phyloP scores from a whole-genome alignment of 2,888 invertebrate species.

The Deilephila porcellus region DNA sequence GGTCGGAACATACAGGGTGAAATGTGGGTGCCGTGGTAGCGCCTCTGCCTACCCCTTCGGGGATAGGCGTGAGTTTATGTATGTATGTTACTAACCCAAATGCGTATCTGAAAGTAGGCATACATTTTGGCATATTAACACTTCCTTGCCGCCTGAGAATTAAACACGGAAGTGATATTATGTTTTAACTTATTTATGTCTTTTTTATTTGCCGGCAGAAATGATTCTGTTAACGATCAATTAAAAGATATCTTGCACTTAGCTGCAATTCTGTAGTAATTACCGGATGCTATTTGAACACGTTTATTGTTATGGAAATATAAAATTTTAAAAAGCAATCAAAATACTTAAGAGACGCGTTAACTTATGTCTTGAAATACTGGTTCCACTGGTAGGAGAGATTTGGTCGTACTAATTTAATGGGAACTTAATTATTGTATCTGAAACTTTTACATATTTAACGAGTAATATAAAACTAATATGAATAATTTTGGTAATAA shows the following conservation, averaged over 20 bases:
- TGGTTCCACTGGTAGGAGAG: no score
- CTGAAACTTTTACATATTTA: no score
- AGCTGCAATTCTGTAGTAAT: neutral
- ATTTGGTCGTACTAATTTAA: no score
- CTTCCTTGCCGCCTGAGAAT: neutral
- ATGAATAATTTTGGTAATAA: no score
- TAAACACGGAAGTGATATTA: conserved; percentile 9
- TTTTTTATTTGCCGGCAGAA: neutral
- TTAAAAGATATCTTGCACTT: neutral
- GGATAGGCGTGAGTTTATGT: no score
- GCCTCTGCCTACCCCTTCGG: no score
- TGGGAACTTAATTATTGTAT: no score
- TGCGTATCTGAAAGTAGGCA: neutral
- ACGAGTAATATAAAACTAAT: no score
- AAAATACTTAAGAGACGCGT: neutral
- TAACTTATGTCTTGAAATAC: neutral
- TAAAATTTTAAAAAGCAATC: neutral
- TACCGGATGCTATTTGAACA: neutral
- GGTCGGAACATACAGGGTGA: no score
- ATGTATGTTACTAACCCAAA: neutral
- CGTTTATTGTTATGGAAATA: neutral
- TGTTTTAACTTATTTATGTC: neutral
- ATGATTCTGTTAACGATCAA: neutral
- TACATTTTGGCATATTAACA: neutral
- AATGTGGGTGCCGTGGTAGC: no score